phyloP scores from a whole-genome alignment of 1,140 invertebrate species.

The Steinernema khuongi region DNA sequence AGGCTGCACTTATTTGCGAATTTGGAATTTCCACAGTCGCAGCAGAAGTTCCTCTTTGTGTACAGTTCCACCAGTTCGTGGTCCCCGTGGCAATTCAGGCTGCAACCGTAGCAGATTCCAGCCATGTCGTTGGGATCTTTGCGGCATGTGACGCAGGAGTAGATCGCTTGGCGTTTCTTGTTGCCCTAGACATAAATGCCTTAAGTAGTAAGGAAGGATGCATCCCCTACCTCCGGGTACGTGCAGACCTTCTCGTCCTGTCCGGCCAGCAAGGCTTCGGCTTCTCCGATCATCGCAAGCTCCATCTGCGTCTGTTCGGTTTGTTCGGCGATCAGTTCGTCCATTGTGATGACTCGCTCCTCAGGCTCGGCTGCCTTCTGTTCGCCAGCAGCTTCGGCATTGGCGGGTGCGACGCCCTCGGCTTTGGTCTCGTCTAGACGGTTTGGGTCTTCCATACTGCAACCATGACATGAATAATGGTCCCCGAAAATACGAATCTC shows the following conservation, averaged over 20 bases:
- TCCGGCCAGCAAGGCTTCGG: constrained; percentile 8
- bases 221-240: constrained; percentile 45
- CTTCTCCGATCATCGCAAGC: not conserved
- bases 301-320: not conserved
- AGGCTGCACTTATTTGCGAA: constrained; percentile 73
- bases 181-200: constrained; percentile 70
- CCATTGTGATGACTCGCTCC: not conserved
- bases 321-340: not conserved
- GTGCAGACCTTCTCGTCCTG: constrained; percentile 44
- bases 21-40: constrained; percentile 90
- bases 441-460: no score
- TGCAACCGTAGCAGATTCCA: constrained; percentile 84
- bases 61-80: constrained; percentile 93
- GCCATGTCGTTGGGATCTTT: constrained; percentile 64
- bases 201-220: not conserved
- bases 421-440: no score
- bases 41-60: constrained; percentile 88
- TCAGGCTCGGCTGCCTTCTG: no score
- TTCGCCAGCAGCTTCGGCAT: no score
- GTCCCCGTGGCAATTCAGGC: constrained; percentile 85
- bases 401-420: no score
- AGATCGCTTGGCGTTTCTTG: constrained; percentile 83
- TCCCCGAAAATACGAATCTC: no score
- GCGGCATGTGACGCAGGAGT: constrained; percentile 85
- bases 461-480: no score